Conservation (phyloP, 1,140 invertebrate species). For the Phymorhynchus buccinoides region DNA sequence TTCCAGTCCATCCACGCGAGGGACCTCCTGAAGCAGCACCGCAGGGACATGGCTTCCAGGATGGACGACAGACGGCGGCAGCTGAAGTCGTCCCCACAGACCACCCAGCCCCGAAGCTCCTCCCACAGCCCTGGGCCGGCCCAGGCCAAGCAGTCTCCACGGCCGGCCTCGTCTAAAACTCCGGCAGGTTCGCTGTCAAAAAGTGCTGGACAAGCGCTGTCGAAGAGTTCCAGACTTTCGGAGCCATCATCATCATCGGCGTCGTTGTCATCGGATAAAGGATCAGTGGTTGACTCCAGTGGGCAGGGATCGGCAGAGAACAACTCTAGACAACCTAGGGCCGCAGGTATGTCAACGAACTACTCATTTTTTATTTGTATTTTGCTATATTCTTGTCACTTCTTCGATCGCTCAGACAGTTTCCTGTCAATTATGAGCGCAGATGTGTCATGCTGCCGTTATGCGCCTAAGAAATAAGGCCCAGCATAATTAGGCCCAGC, state of each 20-base stretch:
- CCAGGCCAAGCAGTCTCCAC: too few species aligned
- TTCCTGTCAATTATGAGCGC: too few species aligned
- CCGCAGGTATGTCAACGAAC: too few species aligned
- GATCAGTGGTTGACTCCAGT: background rate
- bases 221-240: background rate
- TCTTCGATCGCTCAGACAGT: too few species aligned
- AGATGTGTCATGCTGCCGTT: too few species aligned
- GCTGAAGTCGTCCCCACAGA: background rate
- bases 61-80: constrained; percentile 33
- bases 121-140: too few species aligned
- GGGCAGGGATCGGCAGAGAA: background rate
- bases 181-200: background rate
- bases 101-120: background rate
- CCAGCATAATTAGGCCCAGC: too few species aligned
- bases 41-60: constrained; percentile 50
- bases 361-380: too few species aligned
- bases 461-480: too few species aligned
- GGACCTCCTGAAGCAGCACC: constrained; percentile 65
- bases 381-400: too few species aligned
- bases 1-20: constrained; percentile 55
- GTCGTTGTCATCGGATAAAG: background rate
- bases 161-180: background rate
- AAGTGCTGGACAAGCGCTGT: background rate
- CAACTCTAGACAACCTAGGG: too few species aligned
- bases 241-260: too few species aligned